These are phyloP conservation scores for Tiliacea citrago DNA, from an alignment of 2,888 invertebrate genomes.

Conservation along the genomic window DNA sequence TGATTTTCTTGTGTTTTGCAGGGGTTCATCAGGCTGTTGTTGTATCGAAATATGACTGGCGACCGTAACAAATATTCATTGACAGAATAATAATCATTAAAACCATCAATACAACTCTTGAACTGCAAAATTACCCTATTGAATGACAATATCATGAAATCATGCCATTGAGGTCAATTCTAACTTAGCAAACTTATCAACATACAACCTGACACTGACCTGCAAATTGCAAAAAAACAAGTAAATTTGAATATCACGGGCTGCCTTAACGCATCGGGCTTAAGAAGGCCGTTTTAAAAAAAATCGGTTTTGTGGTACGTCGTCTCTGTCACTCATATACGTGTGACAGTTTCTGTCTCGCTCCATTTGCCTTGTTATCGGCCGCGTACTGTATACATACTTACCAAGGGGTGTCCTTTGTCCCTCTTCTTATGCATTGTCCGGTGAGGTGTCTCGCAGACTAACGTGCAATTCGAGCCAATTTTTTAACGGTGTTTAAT, in stretches of 20 bases:
- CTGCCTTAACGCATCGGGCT: too few relatives aligned
- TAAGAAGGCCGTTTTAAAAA: background rate
- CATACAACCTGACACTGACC: background rate
- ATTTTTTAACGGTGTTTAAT: background rate
- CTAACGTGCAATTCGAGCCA: constrained; percentile 29
- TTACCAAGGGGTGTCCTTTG: constrained; percentile 48
- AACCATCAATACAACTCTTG: background rate
- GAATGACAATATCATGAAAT: too few relatives aligned
- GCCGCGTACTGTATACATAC: constrained; percentile 41
- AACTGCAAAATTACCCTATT: background rate
- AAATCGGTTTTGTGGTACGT: too few relatives aligned
- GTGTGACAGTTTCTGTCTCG: background rate
- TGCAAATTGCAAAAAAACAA: background rate
- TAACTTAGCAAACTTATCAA: too few relatives aligned
- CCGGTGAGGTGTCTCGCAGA: constrained; percentile 35
- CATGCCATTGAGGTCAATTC: too few relatives aligned
- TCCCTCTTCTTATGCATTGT: constrained; percentile 32
- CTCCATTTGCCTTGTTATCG: constrained; percentile 10
- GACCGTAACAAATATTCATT: background rate
- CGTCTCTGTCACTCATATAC: background rate
- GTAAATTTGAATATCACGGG: background rate
- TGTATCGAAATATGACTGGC: background rate
- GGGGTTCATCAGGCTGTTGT: background rate
- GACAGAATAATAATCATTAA: background rate
- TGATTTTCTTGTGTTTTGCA: background rate